Base-by-base conservation (phyloP, 1,140 invertebrate species). In the Parasteatoda tepidariorum region DNA sequence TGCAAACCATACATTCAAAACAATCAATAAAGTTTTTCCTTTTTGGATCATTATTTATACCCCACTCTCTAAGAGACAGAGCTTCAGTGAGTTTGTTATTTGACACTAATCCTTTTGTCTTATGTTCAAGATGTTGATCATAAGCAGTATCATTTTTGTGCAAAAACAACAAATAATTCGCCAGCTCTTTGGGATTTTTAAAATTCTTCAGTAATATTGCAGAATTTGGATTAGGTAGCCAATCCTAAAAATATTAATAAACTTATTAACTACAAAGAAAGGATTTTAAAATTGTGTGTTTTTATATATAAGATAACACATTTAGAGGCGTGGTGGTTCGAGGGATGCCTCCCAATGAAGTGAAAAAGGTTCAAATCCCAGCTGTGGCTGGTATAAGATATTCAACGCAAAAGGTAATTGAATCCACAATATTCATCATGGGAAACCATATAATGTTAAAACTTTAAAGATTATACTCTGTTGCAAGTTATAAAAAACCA, bases 1-100 rank as follows among this genome's bases (percentile, higher is more conserved):
- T 75, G 84, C 92, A 93, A 6, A 94, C 87, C 85, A 91, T 91
- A 89, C 93, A 94, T 88, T 94, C 92, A 89, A 93, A 94, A 59
- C 90, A 88, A 67, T 91, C 88, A 31, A 92, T 89, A 64, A 91
- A 92, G 85, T 90, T 87, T 66, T 88, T 87, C 85, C 87, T 84
- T 87, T 88, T 82, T 85, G 74, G 86, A 86, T 90, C 85, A 75
- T 88, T 86, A 54, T 87, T 85, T 33, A 89, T 85, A 26, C 88
- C 88, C 87, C 88, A 90, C 24, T 86, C 76, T 75, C 90, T 90
- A 18, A 86, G 55, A 67, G 87, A 86, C 85, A 92, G 88, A 57
- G 90, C 87, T 11, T 90, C 85, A 31, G 89, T 86, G 38, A 91
- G 86, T 26, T 62, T 87, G 26, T 31, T 64, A 83, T 90, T 91